A percentile compares a stretch with the other conserved stretches of the same genome.
Evolutionary conservation across 1,140 invertebrate species (phyloP).

Genomic region (Meloidogyne hapla): DNA sequence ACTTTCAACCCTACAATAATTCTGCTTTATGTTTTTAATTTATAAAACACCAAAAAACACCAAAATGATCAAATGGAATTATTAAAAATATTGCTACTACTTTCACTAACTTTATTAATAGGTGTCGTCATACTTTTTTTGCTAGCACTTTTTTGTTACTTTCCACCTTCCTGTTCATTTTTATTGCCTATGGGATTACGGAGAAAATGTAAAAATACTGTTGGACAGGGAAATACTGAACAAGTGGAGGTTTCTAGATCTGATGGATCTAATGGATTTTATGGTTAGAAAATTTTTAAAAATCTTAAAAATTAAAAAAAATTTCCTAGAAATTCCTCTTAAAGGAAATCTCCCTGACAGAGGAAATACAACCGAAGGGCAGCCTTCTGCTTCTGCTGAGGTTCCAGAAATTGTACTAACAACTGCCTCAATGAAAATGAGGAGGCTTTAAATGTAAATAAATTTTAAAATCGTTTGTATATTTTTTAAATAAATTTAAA

Average conservation of each 20-base stretch:
- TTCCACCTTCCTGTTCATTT: not conserved
- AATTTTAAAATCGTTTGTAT: no score
- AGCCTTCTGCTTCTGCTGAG: not conserved
- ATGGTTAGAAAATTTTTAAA: not conserved
- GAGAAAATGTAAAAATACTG: slow-evolving; percentile 3
- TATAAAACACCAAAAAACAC: not conserved
- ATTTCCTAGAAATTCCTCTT: not conserved
- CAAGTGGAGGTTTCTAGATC: not conserved
- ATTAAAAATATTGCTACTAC: not conserved
- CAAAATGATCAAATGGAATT: not conserved
- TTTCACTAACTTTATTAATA: not conserved
- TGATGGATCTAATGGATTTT: slow-evolving; percentile 1
- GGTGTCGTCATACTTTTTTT: not conserved
- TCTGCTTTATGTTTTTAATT: not conserved
- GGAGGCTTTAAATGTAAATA: slow-evolving; percentile 8
- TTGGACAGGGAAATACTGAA: not conserved
- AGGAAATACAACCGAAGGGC: slow-evolving; percentile 5
- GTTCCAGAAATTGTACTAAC: slow-evolving; percentile 24
- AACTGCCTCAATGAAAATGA: slow-evolving; percentile 23
- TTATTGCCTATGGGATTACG: slow-evolving; percentile 1
- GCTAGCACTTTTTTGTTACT: not conserved
- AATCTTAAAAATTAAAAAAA: not conserved
- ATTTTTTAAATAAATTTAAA: slow-evolving; percentile 1
- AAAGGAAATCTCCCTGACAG: slow-evolving; percentile 10
- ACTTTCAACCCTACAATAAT: no score